Base-by-base conservation (phyloP, 2,113 vertebrate species). In the Podarcis cretensis region DNA sequence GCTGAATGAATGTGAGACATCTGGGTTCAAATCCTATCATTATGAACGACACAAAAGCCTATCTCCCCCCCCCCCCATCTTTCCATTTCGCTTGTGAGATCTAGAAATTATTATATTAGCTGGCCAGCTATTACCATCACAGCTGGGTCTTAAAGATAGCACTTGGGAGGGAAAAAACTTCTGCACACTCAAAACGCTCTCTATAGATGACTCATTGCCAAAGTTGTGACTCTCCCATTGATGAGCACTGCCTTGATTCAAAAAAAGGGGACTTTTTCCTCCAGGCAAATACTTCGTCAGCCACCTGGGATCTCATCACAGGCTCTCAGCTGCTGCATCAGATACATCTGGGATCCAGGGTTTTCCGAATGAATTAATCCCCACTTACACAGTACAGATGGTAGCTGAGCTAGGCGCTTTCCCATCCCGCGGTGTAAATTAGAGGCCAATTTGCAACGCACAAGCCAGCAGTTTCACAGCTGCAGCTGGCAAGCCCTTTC, bases 361-460 rank as follows among this genome's bases (percentile, higher is more conserved):
- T 27, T 82, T 80, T 75, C 57, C n/a, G 32, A 76, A 76, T 25
- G 40, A 16, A 83, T 83, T 77, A 83, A 76, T 76, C 59, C 80
- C 12, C 73, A 43, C 76, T 88, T 83, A 43, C 35, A 59, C 18
- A 8, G 10, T 66, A 32, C 81, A 84, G 75, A 83, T 54, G 73
- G 30, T 23, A 77, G 71, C 30, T 32, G 74, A 69, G 25, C 12
- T 21, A 32, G 48, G 48, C 48, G 9, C 40, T 75, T 73, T 32
- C 59, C 40, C 40, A 54, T 68, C 20, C 25, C 16, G 8, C 13
- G 66, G 69, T 76, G 85, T 87, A 84, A 66, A 92, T 59, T 81
- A 89, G 80, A 54, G 87, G 43, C 40, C 83, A 37, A 18, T 79
- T 91, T 81, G 59, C 30, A 76, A 35, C 27, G 85, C 7, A 71